phyloP scores from a whole-genome alignment of 2,113 vertebrate genomes.

The Galeopterus variegatus region DNA sequence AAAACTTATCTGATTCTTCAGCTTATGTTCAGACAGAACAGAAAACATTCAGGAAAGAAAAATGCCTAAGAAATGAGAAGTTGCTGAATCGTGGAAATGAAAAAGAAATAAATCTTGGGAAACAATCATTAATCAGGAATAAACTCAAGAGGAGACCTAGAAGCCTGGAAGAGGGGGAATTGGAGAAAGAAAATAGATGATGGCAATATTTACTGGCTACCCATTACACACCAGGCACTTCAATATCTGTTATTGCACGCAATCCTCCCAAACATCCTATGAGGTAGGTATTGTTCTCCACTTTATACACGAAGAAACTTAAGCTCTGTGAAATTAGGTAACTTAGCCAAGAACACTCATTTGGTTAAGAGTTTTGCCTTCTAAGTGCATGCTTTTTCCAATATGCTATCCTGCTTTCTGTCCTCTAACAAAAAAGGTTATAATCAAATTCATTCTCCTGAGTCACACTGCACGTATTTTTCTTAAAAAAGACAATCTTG shows the following conservation, averaged over 20 bases:
- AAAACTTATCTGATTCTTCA: conserved; percentile 22
- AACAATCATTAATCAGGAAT: neutral
- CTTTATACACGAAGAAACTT: neutral
- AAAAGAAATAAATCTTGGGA: conserved; percentile 34
- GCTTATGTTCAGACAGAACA: conserved; percentile 30
- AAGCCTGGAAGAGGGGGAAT: neutral
- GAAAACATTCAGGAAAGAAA: neutral
- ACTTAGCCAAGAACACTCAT: conserved; percentile 3
- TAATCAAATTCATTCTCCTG: conserved; percentile 9
- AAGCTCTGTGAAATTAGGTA: neutral
- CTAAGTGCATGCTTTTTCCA: neutral
- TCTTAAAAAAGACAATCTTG: neutral
- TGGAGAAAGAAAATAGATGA: neutral
- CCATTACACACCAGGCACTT: neutral
- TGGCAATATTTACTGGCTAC: neutral
- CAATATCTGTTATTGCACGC: neutral
- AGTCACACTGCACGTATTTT: neutral
- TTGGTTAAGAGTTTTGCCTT: neutral
- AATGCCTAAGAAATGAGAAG: neutral
- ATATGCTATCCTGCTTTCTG: neutral
- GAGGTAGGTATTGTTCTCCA: neutral
- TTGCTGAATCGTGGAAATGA: neutral
- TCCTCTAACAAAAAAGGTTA: conserved; percentile 13
- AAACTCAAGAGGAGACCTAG: neutral
- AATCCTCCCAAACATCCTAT: neutral